These are phyloP conservation scores for Prinia subflava DNA, from an alignment of 2,113 vertebrate species.

Conservation along the genomic window DNA sequence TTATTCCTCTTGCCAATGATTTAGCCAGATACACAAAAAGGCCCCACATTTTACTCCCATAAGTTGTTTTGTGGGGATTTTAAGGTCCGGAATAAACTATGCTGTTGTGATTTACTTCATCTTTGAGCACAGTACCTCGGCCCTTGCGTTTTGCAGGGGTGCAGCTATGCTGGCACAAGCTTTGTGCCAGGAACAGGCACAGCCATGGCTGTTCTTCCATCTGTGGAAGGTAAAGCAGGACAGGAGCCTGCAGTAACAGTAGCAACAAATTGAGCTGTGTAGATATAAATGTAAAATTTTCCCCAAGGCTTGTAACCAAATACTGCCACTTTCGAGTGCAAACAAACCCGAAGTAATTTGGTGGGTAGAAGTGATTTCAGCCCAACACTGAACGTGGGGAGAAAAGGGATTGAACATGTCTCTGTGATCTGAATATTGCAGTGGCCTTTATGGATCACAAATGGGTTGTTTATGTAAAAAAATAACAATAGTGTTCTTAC, in stretches of 20 bases:
- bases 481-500: too few species aligned
- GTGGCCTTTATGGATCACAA: not conserved
- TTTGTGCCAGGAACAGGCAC: not conserved
- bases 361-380: not conserved
- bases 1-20: not conserved
- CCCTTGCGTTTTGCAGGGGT: not conserved
- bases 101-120: not conserved
- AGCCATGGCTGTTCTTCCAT: fast-evolving
- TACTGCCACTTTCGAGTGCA: not conserved
- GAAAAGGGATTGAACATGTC: fast-evolving
- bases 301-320: not conserved
- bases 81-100: not conserved
- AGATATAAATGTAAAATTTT: not conserved
- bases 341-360: not conserved
- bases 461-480: not conserved
- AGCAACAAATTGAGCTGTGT: not conserved
- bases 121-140: not conserved
- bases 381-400: fast-evolving
- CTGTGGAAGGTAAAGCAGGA: not conserved
- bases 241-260: not conserved
- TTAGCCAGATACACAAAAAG: not conserved
- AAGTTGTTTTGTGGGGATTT: not conserved
- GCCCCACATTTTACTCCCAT: fast-evolving
- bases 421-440: not conserved
- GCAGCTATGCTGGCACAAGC: fast-evolving